Evolutionary conservation across 1,140 invertebrate genomes (phyloP).

Genomic region (Polyergus mexicanus): DNA sequence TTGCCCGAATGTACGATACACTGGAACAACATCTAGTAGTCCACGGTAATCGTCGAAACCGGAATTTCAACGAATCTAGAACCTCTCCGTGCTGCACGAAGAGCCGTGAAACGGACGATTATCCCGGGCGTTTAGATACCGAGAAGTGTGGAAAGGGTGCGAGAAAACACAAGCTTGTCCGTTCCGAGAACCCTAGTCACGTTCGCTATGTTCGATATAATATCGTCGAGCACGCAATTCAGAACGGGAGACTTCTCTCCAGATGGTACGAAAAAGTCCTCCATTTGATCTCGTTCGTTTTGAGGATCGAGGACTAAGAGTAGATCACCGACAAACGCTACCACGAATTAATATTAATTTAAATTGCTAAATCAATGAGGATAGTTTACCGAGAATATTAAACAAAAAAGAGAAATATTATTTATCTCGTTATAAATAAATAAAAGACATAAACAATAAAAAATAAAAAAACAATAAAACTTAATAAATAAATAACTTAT

Average conservation of each 20-base stretch:
- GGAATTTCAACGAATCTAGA: constrained; percentile 74
- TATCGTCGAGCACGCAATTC: constrained; percentile 78
- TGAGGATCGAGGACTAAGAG: constrained; percentile 5
- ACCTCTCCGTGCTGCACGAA: constrained; percentile 73
- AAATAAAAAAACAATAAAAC: background rate
- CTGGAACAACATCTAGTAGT: background rate
- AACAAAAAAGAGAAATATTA: background rate
- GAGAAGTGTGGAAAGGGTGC: constrained; percentile 68
- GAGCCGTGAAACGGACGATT: constrained; percentile 79
- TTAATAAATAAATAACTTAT: background rate
- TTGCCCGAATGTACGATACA: constrained; percentile 36
- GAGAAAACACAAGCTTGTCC: constrained; percentile 64
- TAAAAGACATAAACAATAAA: background rate
- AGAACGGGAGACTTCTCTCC: constrained; percentile 69
- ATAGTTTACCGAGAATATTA: background rate
- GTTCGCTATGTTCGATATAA: constrained; percentile 79
- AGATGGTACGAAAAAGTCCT: constrained; percentile 74
- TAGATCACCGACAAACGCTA: constrained; percentile 25
- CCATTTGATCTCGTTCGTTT: constrained; percentile 34
- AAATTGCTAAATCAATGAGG: background rate
- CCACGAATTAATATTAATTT: constrained; percentile 4
- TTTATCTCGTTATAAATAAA: background rate
- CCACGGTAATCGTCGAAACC: constrained; percentile 25
- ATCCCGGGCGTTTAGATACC: constrained; percentile 76
- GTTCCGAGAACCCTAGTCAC: constrained; percentile 79